These are phyloP conservation scores for Lepidurus arcticus DNA, from an alignment of 1,140 invertebrate species.

Conservation along the genomic window DNA sequence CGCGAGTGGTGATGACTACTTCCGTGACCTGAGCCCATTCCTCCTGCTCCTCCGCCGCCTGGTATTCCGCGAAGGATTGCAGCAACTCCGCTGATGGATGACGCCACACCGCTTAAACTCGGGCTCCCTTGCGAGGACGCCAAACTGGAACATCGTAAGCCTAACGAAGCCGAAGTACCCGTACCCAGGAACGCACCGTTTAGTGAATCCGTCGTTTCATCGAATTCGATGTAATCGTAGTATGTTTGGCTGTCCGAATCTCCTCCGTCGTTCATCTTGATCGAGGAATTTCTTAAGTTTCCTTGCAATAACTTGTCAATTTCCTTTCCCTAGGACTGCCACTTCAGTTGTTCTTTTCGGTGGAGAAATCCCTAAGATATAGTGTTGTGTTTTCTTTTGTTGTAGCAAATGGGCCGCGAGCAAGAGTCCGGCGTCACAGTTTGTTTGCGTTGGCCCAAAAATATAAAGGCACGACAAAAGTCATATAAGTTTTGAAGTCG, in stretches of 20 bases:
- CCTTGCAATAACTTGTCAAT: too few relatives aligned
- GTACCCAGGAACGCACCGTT: neutral
- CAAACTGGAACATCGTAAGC: slow-evolving; percentile 3
- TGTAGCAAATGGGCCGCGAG: too few relatives aligned
- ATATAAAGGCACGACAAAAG: too few relatives aligned
- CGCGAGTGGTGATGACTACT: slow-evolving; percentile 9
- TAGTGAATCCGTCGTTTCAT: neutral
- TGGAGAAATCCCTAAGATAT: too few relatives aligned
- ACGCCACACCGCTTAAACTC: neutral
- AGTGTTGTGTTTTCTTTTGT: too few relatives aligned
- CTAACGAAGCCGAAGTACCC: neutral
- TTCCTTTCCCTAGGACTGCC: too few relatives aligned
- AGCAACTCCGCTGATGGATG: neutral
- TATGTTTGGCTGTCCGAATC: neutral
- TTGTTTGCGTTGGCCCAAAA: too few relatives aligned
- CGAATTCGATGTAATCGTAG: neutral
- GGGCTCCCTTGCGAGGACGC: neutral
- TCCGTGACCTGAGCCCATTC: neutral
- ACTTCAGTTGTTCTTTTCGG: too few relatives aligned
- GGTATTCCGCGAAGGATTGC: neutral
- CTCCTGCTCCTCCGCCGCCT: neutral
- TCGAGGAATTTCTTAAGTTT: neutral
- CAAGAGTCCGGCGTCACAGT: too few relatives aligned
- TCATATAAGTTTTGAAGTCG: too few relatives aligned
- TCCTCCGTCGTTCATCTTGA: neutral